Conservation (phyloP, 2,113 vertebrate species). For the Thomomys bottae region DNA sequence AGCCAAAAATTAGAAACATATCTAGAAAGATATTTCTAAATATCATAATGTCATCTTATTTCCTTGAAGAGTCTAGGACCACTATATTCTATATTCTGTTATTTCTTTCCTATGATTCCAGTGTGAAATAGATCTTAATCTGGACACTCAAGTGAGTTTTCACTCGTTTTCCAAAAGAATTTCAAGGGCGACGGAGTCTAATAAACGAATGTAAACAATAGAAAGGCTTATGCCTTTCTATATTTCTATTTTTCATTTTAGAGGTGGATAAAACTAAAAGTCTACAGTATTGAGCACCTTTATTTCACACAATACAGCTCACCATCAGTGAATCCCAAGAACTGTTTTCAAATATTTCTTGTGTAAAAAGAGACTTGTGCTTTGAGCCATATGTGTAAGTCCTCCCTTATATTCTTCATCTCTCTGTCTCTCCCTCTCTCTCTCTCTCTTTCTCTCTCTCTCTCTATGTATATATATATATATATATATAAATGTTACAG, state of each 20-base stretch:
- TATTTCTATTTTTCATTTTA: background rate
- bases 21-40: constrained; percentile 29
- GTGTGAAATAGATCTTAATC: background rate
- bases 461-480: no score
- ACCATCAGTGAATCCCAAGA: background rate
- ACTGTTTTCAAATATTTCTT: background rate
- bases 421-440: background rate
- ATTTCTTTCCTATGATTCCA: background rate
- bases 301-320: background rate
- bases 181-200: background rate
- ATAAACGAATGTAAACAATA: background rate
- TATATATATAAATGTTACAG: background rate
- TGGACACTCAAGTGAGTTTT: background rate
- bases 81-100: background rate
- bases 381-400: background rate
- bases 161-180: background rate
- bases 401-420: background rate
- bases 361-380: background rate
- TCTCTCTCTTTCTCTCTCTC: no score
- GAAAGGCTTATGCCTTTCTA: background rate
- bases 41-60: background rate
- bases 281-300: background rate
- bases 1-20: background rate
- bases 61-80: background rate
- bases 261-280: background rate